Evolutionary conservation across 2,797 vertebrate genomes (phyloP), one percentile per base, ranked within the genome.

Genomic region (Holocentrus rufus): DNA sequence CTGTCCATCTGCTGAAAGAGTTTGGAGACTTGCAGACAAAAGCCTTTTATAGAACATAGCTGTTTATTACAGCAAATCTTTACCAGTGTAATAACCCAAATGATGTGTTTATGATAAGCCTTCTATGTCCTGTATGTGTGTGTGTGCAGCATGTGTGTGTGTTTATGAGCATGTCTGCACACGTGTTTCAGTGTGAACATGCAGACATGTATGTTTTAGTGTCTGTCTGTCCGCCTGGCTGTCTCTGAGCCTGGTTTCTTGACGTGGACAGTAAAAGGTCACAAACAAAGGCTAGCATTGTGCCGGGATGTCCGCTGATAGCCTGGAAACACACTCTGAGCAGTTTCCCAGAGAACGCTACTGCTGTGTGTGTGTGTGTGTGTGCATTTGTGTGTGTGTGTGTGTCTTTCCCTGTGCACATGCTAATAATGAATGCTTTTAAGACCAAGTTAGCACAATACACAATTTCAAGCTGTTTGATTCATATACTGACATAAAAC

Each of bases 391-490:
- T 1, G 15, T 42, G 65, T 47, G 18, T 17, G 34, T 39, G 30
- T 25, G 14, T 39, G 62, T 49, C 64, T 52, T 58, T 64, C 42
- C 70, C 64, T 39, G 53, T 75, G 65, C 72, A 73, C 68, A 79
- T 64, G 77, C 79, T 75, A 80, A 72, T 78, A 73, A 79, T 84
- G 75, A 85, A 77, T 84, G 77, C 66, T 71, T 85, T 84, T 84
- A 77, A 79, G 20, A 18, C 53, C 46, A 31, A n/a, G 52, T 14
- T 5, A 18, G 23, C 44, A 4, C 18, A n/a, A 63, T 25, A 18
- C 50, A 53, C 8, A 56, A 55, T 65, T 73, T 72, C 72, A 80
- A 59, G 50, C 61, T 23, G 53, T 68, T 49, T 62, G 55, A 64
- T 66, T 61, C n/a, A 53, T 39, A 46, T n/a, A n/a, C n/a, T n/a